Conservation (phyloP, 1,140 invertebrate genomes). For the Bombyx mandarina region DNA sequence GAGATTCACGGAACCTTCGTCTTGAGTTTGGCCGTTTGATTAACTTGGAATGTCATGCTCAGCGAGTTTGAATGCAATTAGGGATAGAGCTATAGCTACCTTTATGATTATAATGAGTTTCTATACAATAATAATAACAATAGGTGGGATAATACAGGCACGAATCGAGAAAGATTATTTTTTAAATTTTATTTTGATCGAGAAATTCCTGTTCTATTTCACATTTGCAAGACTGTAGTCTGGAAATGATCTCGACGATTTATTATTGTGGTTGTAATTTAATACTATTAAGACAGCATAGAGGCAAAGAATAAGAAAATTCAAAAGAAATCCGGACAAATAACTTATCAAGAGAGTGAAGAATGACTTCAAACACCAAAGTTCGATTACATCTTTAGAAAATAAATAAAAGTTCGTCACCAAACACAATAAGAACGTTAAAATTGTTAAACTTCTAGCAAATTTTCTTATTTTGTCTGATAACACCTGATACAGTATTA, state of each 20-base stretch:
- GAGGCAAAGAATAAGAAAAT: conserved; percentile 38
- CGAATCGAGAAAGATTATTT: too few relatives aligned
- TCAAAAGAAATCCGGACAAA: conserved; percentile 40
- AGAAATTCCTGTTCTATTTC: conserved; percentile 1
- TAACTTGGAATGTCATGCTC: too few relatives aligned
- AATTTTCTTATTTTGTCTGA: conserved; percentile 47
- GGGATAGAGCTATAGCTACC: too few relatives aligned
- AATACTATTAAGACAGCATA: conserved; percentile 37
- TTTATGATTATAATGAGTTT: too few relatives aligned
- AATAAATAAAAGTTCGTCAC: conserved; percentile 52
- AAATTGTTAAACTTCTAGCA: conserved; percentile 41
- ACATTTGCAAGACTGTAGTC: conserved; percentile 24
- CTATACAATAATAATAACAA: too few relatives aligned
- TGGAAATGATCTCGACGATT: conserved; percentile 18
- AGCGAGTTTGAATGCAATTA: too few relatives aligned
- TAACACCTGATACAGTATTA: conserved; percentile 37
- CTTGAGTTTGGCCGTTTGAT: too few relatives aligned
- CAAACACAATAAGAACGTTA: conserved; percentile 50
- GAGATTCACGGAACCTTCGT: too few relatives aligned
- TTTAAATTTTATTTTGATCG: not conserved
- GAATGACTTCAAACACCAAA: conserved; percentile 42
- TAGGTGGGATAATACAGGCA: too few relatives aligned
- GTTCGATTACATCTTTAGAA: conserved; percentile 43
- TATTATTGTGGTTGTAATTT: conserved; percentile 24
- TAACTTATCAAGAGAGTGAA: conserved; percentile 33